Base-by-base conservation (phyloP, 2,797 vertebrate genomes). In the Telmatherina bonti region DNA sequence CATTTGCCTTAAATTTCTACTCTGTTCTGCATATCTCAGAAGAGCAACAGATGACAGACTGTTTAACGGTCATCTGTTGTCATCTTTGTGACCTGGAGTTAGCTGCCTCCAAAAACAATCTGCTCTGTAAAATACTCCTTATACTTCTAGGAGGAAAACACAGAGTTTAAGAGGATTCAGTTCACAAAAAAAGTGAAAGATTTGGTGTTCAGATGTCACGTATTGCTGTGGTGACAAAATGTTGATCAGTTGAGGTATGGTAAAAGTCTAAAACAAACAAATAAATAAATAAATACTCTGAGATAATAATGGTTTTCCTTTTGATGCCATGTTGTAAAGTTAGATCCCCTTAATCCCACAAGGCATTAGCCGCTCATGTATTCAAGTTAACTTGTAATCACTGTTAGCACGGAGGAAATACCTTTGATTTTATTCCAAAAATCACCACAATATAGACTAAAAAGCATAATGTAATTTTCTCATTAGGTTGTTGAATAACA, bases 31-130 rank as follows among this genome's bases (percentile, higher is more conserved):
- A 8, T 43, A 38, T 22, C 58, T 31, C 22, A 77, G 10, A 70
- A 63, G 59, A 68, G 26, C 24, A 41, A 18, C 65, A 12, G 41
- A 76, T 52, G 15, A 18, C 5, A 7, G 15, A 7, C 16, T 53
- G 26, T 29, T 53, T 29, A 53, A 53, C n/a, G n/a, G n/a, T n/a
- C n/a, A n/a, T n/a, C n/a, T n/a, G n/a, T n/a, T n/a, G n/a, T n/a
- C n/a, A n/a, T n/a, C n/a, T n/a, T n/a, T n/a, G n/a, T n/a, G n/a
- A n/a, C n/a, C n/a, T n/a, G n/a, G n/a, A n/a, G n/a, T n/a, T n/a
- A n/a, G 29, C 58, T 31, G 79, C 1, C 16, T 78, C 71, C 41
- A 59, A 49, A 54, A 72, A 59, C 33, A 57, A 67, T 84, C 71
- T 35, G 52, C 43, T 56, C 60, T 69, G 31, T 62, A 65, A 67